Conservation (phyloP, 2,113 vertebrate genomes). For the Phyllopteryx taeniolatus region DNA sequence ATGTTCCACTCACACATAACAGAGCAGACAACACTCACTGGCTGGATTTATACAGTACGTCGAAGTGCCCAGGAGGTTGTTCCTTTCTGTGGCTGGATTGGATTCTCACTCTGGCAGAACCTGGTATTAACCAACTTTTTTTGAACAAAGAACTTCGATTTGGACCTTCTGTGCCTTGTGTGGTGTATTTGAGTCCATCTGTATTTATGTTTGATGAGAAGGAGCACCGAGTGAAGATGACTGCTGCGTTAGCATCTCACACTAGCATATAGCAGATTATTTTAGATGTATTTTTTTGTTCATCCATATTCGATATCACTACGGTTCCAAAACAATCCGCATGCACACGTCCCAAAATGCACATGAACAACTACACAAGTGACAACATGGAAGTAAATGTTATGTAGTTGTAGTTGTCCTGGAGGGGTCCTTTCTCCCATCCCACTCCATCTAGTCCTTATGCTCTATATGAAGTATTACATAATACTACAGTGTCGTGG, state of each 20-base stretch:
- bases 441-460: not conserved
- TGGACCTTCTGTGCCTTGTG: not conserved
- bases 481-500: not conserved
- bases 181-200: not conserved
- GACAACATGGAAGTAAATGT: not conserved
- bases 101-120: not conserved
- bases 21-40: not conserved
- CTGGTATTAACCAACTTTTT: not conserved
- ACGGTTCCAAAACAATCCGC: not conserved
- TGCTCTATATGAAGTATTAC: not conserved
- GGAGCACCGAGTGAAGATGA: not conserved
- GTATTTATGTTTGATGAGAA: not conserved
- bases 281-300: not conserved
- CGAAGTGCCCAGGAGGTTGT: not conserved
- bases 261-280: not conserved
- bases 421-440: not conserved
- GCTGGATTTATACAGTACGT: not conserved
- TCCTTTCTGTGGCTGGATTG: not conserved
- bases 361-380: not conserved
- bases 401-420: not conserved
- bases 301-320: not conserved
- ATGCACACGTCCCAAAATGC: constrained; percentile 13
- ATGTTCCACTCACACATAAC: not conserved
- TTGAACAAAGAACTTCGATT: not conserved
- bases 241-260: not conserved